phyloP scores from a whole-genome alignment of 2,113 vertebrate genomes.

The Pachycephala philippinensis region DNA sequence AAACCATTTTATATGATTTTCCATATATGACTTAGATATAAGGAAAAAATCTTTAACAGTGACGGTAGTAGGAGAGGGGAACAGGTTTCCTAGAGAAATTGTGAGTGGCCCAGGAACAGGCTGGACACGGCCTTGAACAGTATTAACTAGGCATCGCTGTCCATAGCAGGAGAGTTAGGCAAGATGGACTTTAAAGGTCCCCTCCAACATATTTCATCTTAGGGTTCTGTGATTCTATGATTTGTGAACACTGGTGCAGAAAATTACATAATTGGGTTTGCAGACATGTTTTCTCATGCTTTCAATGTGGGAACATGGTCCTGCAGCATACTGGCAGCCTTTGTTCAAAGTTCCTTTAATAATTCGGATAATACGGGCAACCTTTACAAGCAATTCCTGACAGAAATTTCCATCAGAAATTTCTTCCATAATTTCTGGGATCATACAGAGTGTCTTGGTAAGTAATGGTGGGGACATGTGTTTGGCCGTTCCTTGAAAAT shows the following conservation, averaged over 20 bases:
- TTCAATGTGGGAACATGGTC: neutral
- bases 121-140: rapidly evolving
- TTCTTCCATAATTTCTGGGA: neutral
- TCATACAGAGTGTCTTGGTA: rapidly evolving
- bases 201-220: neutral
- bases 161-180: rapidly evolving
- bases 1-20: neutral
- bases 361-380: neutral
- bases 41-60: neutral
- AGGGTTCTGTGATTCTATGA: neutral
- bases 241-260: neutral
- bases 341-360: neutral
- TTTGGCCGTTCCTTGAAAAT: neutral
- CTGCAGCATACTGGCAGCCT: neutral
- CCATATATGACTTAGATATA: neutral
- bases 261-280: neutral
- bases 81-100: neutral
- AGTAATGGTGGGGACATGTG: neutral
- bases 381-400: neutral
- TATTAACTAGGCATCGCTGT: neutral
- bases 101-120: neutral
- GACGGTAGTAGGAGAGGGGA: neutral
- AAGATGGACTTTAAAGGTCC: neutral
- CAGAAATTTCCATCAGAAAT: neutral
- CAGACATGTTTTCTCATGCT: neutral